Conservation (phyloP, 2,113 vertebrate genomes). For the Blennius ocellaris region DNA sequence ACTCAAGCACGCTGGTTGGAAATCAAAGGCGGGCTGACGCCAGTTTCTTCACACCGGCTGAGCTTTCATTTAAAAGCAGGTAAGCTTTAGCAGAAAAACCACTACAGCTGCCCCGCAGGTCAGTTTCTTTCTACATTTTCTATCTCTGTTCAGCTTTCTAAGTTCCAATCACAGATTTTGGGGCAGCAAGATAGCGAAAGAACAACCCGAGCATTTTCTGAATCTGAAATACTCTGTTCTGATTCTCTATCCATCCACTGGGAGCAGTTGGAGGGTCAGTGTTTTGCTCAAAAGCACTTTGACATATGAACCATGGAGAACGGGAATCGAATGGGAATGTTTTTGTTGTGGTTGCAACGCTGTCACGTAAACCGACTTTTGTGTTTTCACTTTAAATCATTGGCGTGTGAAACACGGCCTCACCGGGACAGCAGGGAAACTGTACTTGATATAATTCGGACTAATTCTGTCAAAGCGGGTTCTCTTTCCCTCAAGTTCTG, state of each 20-base stretch:
- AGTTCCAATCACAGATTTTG: slow-evolving; percentile 24
- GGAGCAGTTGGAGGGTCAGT: too few relatives aligned
- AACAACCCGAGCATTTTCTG: not conserved
- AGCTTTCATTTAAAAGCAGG: slow-evolving; percentile 42
- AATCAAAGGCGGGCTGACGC: slow-evolving; percentile 48
- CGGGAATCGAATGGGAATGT: too few relatives aligned
- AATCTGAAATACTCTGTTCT: too few relatives aligned
- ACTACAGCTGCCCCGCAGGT: slow-evolving; percentile 29
- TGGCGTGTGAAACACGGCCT: not conserved
- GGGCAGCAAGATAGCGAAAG: not conserved
- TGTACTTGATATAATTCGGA: slow-evolving; percentile 35
- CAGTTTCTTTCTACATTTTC: slow-evolving; percentile 47
- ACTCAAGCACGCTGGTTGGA: slow-evolving; percentile 32
- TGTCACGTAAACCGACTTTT: too few relatives aligned
- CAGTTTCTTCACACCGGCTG: slow-evolving; percentile 12
- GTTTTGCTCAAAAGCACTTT: too few relatives aligned
- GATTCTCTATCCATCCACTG: too few relatives aligned
- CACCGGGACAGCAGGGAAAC: slow-evolving; percentile 20
- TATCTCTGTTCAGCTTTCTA: slow-evolving; percentile 27
- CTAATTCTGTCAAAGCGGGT: not conserved
- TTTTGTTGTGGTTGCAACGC: too few relatives aligned
- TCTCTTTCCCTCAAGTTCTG: slow-evolving; percentile 1
- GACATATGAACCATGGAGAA: too few relatives aligned
- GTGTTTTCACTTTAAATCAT: too few relatives aligned
- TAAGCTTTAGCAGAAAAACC: slow-evolving; percentile 49